Percentiles rank a stretch among this genome's conserved stretches.
Evolutionary conservation across 2,113 vertebrate genomes (phyloP).

Genomic region (Rhinoderma darwinii): DNA sequence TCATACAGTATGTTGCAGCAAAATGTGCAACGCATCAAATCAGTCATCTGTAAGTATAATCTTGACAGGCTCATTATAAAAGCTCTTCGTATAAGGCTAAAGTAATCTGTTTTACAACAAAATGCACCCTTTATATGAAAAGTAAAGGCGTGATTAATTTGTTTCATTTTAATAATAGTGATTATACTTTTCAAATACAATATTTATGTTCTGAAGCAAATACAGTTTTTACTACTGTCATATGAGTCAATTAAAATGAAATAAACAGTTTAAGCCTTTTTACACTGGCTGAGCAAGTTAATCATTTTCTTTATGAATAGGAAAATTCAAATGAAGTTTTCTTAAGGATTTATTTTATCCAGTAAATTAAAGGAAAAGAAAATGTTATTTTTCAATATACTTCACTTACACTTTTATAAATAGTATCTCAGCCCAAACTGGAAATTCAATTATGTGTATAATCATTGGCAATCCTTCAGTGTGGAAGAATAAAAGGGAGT

Average conservation of each 20-base stretch:
- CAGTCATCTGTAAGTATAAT: not conserved
- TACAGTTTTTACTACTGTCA: conserved; percentile 25
- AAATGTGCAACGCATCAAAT: not conserved
- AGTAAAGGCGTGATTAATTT: conserved; percentile 32
- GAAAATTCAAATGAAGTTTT: conserved; percentile 22
- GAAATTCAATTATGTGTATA: not conserved
- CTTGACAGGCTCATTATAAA: not conserved
- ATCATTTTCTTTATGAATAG: conserved; percentile 18
- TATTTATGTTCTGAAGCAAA: conserved; percentile 49
- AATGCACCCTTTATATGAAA: not conserved
- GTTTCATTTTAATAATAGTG: conserved; percentile 34
- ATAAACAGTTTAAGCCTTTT: conserved; percentile 37
- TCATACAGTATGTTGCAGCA: not conserved
- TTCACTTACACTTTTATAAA: not conserved
- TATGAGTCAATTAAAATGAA: conserved; percentile 36
- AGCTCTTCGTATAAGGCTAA: not conserved
- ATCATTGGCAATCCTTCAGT: not conserved
- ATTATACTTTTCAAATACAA: conserved; percentile 36
- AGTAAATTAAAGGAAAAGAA: not conserved
- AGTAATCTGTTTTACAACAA: not conserved
- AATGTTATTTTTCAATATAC: not conserved
- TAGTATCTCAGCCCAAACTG: not conserved
- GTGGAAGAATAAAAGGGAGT: no score
- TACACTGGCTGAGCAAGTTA: conserved; percentile 26
- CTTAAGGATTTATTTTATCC: not conserved